Conservation (phyloP, 2,888 invertebrate species). For the Octodonta nipae region DNA sequence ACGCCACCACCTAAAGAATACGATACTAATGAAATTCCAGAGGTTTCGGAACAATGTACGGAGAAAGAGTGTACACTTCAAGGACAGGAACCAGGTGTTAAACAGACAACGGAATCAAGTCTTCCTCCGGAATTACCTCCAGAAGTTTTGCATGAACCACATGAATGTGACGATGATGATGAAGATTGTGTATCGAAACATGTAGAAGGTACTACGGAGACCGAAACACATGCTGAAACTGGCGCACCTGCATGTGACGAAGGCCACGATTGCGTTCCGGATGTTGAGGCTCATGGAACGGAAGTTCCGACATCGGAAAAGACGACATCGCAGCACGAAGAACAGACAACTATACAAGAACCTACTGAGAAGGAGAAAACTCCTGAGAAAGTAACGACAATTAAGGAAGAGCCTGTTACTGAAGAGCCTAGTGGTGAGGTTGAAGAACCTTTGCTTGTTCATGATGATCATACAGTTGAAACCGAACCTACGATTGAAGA, state of each 20-base stretch:
- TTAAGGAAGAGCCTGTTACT: slow-evolving; percentile 5
- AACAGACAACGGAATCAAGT: slow-evolving; percentile 7
- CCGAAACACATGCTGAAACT: too few relatives aligned
- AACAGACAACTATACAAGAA: slow-evolving; percentile 7
- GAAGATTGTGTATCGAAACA: too few relatives aligned
- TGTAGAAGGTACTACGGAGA: too few relatives aligned
- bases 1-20: too few relatives aligned
- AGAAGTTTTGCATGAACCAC: too few relatives aligned
- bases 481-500: too few relatives aligned
- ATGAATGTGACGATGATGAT: too few relatives aligned
- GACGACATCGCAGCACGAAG: too few relatives aligned
- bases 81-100: slow-evolving; percentile 7
- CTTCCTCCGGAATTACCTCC: slow-evolving; percentile 3
- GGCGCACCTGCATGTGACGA: slow-evolving; percentile 2
- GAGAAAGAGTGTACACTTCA: slow-evolving; percentile 9
- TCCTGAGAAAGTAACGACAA: slow-evolving; percentile 1
- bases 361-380: slow-evolving; percentile 4
- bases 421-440: slow-evolving; percentile 8
- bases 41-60: slow-evolving; percentile 11
- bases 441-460: too few relatives aligned
- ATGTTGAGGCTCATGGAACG: slow-evolving; percentile 5
- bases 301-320: too few relatives aligned
- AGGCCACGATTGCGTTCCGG: slow-evolving; percentile 1
- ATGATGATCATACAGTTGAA: too few relatives aligned
- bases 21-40: slow-evolving; percentile 10